phyloP scores from a whole-genome alignment of 2,888 invertebrate genomes.

The Abrostola triplasia region DNA sequence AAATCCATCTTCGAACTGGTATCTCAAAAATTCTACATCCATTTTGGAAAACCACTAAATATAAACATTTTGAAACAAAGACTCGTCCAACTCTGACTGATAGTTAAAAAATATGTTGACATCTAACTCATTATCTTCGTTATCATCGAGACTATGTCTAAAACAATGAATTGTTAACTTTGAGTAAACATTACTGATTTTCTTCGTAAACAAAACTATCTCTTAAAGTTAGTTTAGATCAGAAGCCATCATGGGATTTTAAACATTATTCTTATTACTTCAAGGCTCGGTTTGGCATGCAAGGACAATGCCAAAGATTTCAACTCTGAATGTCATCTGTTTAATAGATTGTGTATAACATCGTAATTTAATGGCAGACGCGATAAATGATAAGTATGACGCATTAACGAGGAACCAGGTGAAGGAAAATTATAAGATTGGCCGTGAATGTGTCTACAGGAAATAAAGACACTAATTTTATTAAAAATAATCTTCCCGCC shows the following conservation, averaged over 20 bases:
- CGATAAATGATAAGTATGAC: constrained; percentile 32
- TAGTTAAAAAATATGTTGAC: constrained; percentile 47
- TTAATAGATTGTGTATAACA: constrained; percentile 36
- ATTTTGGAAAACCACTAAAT: constrained; percentile 55
- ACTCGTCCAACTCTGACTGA: constrained; percentile 28
- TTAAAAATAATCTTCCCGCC: no score
- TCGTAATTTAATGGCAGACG: constrained; percentile 39
- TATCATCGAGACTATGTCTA: constrained; percentile 47
- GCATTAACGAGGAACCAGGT: constrained; percentile 1
- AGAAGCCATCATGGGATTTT: not conserved
- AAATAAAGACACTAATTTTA: no score
- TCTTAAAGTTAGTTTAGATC: constrained; percentile 17
- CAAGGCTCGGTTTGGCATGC: constrained; percentile 15
- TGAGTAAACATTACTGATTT: constrained; percentile 47
- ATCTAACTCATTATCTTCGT: constrained; percentile 37
- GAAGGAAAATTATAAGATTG: constrained; percentile 8
- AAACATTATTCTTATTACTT: not conserved
- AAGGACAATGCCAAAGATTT: constrained; percentile 3
- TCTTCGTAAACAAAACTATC: constrained; percentile 49
- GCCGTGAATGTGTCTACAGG: not conserved
- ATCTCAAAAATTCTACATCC: constrained; percentile 78
- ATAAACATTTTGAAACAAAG: constrained; percentile 35
- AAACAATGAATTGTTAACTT: constrained; percentile 51
- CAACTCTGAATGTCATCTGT: constrained; percentile 31
- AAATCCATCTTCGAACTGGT: constrained; percentile 73